phyloP scores from a whole-genome alignment of 1,140 invertebrate genomes.

The Bombyx mandarina region DNA sequence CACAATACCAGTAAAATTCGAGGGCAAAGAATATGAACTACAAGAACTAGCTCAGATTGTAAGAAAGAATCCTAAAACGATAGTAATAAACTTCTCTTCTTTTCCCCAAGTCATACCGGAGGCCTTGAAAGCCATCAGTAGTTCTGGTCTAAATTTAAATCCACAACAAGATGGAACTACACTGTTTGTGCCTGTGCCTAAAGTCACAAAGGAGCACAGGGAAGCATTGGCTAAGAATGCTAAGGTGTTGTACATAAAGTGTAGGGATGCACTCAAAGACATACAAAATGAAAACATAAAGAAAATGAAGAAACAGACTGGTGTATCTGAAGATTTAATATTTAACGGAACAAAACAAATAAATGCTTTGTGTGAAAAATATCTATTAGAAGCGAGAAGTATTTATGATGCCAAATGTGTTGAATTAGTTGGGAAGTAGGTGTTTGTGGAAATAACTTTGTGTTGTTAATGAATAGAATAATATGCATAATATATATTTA shows the following conservation, averaged over 20 bases:
- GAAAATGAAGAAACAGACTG: slow-evolving; percentile 76
- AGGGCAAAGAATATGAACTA: slow-evolving; percentile 86
- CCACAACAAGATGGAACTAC: slow-evolving; percentile 95
- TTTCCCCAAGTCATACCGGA: slow-evolving; percentile 89
- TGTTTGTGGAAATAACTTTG: too few relatives aligned
- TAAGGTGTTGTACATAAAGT: slow-evolving; percentile 85
- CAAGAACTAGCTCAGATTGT: slow-evolving; percentile 92
- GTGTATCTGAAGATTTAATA: slow-evolving; percentile 77
- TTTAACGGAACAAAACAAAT: slow-evolving; percentile 79
- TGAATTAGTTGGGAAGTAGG: slow-evolving; percentile 76
- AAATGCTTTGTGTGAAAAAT: slow-evolving; percentile 76
- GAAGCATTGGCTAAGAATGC: slow-evolving; percentile 90
- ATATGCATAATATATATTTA: slow-evolving; percentile 1
- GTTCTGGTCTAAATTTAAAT: slow-evolving; percentile 92
- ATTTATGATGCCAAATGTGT: slow-evolving; percentile 78
- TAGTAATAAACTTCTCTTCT: slow-evolving; percentile 85
- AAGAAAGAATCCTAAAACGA: slow-evolving; percentile 88
- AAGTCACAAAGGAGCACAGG: slow-evolving; percentile 93
- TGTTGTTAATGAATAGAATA: slow-evolving; percentile 14
- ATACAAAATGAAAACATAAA: slow-evolving; percentile 83
- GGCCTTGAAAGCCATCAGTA: slow-evolving; percentile 80
- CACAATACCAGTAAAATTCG: slow-evolving; percentile 79
- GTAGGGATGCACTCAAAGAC: slow-evolving; percentile 83
- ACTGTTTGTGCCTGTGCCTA: slow-evolving; percentile 89
- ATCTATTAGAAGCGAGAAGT: slow-evolving; percentile 77